Evolutionary conservation across 92 coral and sea anemone species (phyloP).

Genomic region (Porites divaricata): DNA sequence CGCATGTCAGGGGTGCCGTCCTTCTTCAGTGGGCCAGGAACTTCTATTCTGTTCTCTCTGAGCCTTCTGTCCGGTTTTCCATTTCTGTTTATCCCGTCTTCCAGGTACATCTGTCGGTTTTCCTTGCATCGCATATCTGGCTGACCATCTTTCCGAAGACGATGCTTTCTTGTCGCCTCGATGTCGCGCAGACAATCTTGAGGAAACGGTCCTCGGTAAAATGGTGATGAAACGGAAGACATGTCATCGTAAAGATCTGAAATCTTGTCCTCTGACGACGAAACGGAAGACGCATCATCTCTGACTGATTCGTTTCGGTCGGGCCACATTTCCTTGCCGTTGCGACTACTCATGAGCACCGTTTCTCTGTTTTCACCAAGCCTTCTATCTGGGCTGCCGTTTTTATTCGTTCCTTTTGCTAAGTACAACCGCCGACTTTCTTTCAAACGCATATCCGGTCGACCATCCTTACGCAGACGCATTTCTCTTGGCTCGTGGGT

Average conservation of each 20-base stretch:
- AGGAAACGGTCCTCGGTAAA: background rate
- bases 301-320: background rate
- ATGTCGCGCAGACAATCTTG: background rate
- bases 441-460: conserved; percentile 61
- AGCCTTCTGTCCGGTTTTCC: conserved; percentile 53
- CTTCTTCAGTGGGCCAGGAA: conserved; percentile 42
- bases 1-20: conserved; percentile 78
- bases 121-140: conserved; percentile 58
- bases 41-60: conserved; percentile 4
- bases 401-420: conserved; percentile 38
- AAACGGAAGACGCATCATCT: background rate
- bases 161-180: background rate
- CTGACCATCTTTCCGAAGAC: conserved; percentile 35
- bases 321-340: background rate
- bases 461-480: conserved; percentile 44
- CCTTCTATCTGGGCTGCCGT: conserved; percentile 50
- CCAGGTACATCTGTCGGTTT: conserved; percentile 47
- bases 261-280: background rate
- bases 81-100: conserved; percentile 47
- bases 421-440: conserved; percentile 46
- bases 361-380: conserved; percentile 3
- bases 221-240: conserved; percentile 2
- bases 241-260: background rate
- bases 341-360: background rate
- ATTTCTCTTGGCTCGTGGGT: background rate